phyloP scores from a whole-genome alignment of 2,113 vertebrate species.

The Lates calcarifer region DNA sequence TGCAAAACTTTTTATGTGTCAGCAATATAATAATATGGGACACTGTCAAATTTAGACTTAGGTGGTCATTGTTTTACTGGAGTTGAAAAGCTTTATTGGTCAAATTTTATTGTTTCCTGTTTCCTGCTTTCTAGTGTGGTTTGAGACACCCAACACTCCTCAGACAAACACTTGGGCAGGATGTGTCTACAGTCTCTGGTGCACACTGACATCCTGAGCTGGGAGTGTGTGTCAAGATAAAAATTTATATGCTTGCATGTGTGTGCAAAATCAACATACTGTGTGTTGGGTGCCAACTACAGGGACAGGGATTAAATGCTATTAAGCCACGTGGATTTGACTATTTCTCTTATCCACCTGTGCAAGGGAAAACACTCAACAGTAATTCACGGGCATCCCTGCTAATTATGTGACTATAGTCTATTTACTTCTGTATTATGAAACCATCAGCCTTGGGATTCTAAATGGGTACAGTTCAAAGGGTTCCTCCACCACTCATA shows the following conservation, averaged over 20 bases:
- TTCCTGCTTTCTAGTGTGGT: slow-evolving; percentile 38
- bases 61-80: slow-evolving; percentile 37
- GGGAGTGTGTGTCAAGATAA: background rate
- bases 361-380: slow-evolving; percentile 57
- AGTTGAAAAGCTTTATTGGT: slow-evolving; percentile 35
- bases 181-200: slow-evolving; percentile 19
- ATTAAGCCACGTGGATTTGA: slow-evolving; percentile 12
- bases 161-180: slow-evolving; percentile 10
- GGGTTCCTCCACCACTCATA: slow-evolving; percentile 72
- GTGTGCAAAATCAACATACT: slow-evolving; percentile 18
- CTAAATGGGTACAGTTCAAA: slow-evolving; percentile 79
- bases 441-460: slow-evolving; percentile 70
- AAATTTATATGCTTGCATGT: background rate
- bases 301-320: background rate
- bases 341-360: slow-evolving; percentile 55
- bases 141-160: slow-evolving; percentile 24
- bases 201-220: slow-evolving; percentile 8
- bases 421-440: slow-evolving; percentile 73
- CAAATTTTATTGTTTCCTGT: slow-evolving; percentile 33
- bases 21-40: background rate
- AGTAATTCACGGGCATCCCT: slow-evolving; percentile 62
- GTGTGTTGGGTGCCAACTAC: background rate
- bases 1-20: background rate
- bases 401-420: slow-evolving; percentile 71
- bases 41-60: slow-evolving; percentile 5